Conservation (phyloP, 2,888 invertebrate genomes). For the Melinaea marsaeus region DNA sequence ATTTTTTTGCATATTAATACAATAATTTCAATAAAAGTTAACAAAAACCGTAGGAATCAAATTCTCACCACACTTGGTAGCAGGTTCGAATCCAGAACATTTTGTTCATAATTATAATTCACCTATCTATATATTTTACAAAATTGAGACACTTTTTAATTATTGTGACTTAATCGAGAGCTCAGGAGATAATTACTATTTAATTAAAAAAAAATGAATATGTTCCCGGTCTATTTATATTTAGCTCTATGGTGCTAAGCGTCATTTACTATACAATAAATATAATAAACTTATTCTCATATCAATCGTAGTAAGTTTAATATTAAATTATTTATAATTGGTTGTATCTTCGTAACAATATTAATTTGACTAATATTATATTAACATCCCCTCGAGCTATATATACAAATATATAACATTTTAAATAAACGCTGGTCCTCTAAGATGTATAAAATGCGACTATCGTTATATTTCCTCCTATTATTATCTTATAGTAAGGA, state of each 20-base stretch:
- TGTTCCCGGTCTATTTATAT: too few species aligned
- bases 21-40: neutral
- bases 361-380: conserved; percentile 1
- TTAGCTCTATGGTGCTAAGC: too few species aligned
- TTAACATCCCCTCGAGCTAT: neutral
- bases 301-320: neutral
- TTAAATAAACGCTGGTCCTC: conserved; percentile 1
- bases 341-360: neutral
- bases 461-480: neutral
- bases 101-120: conserved; percentile 67
- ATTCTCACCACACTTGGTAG: conserved; percentile 39
- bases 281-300: too few species aligned
- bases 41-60: neutral
- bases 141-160: conserved; percentile 21
- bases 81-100: conserved; percentile 43
- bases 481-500: conserved; percentile 1
- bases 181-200: conserved; percentile 17
- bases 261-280: too few species aligned
- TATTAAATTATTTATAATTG: neutral
- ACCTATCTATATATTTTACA: conserved; percentile 48
- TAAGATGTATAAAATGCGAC: conserved; percentile 1
- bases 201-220: neutral
- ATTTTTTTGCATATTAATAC: neutral
- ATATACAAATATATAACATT: conserved; percentile 5
- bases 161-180: conserved; percentile 19